These are phyloP conservation scores for Leptestheria dahalacensis DNA, from an alignment of 1,140 invertebrate species.

Conservation along the genomic window DNA sequence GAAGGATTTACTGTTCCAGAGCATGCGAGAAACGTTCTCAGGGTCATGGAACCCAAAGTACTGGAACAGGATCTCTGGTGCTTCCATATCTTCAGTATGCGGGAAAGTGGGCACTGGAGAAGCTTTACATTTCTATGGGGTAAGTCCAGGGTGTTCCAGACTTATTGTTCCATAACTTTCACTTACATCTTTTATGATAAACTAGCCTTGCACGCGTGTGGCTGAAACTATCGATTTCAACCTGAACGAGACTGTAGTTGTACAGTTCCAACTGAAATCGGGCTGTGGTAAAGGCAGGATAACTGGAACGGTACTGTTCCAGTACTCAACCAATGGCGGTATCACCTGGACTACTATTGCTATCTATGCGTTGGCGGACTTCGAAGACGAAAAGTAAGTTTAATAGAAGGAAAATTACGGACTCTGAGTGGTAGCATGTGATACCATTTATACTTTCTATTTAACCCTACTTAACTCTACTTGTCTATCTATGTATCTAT, in stretches of 20 bases:
- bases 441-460: no score
- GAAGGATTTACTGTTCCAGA: conserved; percentile 21
- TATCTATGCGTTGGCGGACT: background rate
- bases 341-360: conserved; percentile 26
- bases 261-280: conserved; percentile 33
- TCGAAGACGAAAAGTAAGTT: conserved; percentile 2
- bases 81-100: conserved; percentile 26
- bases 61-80: conserved; percentile 29
- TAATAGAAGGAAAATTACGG: no score
- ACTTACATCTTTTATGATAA: background rate
- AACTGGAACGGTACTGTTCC: conserved; percentile 24
- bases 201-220: conserved; percentile 28
- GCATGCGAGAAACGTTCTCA: conserved; percentile 26
- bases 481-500: no score
- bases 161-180: background rate
- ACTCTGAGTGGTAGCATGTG: no score
- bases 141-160: conserved; percentile 18
- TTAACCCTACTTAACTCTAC: no score
- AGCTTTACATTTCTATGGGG: conserved; percentile 31
- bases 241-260: conserved; percentile 26
- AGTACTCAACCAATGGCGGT: conserved; percentile 30
- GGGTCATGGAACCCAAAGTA: conserved; percentile 18
- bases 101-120: conserved; percentile 26
- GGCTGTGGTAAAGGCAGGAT: conserved; percentile 23
- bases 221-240: conserved; percentile 29